Evolutionary conservation across 2,797 vertebrate genomes (phyloP).

Genomic region (Graptemys geographica): DNA sequence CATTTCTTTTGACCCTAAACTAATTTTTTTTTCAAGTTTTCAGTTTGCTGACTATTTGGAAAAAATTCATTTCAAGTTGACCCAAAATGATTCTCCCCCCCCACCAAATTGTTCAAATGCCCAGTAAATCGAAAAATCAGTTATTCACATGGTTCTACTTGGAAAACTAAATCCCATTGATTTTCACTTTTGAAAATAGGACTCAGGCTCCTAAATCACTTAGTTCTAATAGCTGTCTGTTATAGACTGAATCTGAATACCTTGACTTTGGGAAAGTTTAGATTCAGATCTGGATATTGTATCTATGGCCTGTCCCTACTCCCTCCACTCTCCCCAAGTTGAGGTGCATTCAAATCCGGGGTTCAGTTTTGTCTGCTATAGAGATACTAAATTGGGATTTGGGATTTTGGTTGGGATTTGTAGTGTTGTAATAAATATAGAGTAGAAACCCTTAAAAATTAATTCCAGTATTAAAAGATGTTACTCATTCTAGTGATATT

Average conservation of each 20-base stretch:
- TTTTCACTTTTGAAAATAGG: background rate
- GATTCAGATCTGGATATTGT: background rate
- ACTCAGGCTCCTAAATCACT: background rate
- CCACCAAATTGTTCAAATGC: background rate
- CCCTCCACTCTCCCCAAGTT: background rate
- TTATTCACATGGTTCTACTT: background rate
- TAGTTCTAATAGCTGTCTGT: background rate
- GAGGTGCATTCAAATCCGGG: background rate
- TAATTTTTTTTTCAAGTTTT: background rate
- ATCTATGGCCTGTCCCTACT: background rate
- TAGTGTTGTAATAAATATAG: background rate
- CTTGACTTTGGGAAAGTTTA: background rate
- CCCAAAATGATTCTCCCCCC: background rate
- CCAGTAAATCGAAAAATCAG: background rate
- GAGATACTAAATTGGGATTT: background rate
- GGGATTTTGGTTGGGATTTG: background rate
- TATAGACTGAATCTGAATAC: background rate
- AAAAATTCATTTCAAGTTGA: background rate
- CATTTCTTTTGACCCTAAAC: background rate
- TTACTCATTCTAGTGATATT: background rate
- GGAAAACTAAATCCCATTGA: background rate
- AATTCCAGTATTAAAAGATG: background rate
- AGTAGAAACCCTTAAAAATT: background rate
- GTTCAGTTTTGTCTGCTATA: background rate
- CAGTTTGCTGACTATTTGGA: background rate